These are phyloP conservation scores for Crenuchus spilurus DNA, from an alignment of 2,797 vertebrate genomes.

Conservation along the genomic window DNA sequence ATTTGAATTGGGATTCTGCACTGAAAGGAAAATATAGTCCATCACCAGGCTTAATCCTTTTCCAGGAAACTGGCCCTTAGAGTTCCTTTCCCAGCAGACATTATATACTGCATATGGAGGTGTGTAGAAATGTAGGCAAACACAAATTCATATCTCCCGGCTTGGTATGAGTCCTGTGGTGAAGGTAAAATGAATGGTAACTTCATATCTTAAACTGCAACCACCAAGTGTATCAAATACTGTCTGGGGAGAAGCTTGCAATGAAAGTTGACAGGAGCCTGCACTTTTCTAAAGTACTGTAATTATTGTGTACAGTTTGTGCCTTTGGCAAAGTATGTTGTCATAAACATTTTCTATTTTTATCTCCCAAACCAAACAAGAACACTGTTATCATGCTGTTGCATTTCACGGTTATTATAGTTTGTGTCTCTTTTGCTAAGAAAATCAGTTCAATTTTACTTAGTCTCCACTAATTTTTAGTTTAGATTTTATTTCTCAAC, in stretches of 20 bases:
- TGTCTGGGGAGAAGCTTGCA: neutral
- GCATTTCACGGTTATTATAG: neutral
- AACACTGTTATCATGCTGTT: neutral
- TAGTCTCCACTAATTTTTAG: too few relatives aligned
- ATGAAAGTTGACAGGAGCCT: neutral
- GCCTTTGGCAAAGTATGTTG: neutral
- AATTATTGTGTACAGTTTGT: conserved; percentile 2
- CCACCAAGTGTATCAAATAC: neutral
- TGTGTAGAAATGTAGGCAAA: neutral
- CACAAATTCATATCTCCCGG: neutral
- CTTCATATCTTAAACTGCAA: neutral
- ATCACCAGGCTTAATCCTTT: too few relatives aligned
- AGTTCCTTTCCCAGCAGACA: neutral
- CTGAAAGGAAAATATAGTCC: too few relatives aligned
- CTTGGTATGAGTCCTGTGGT: conserved; percentile 5
- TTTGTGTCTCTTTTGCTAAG: neutral
- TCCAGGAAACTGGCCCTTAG: too few relatives aligned
- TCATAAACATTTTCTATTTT: conserved; percentile 8
- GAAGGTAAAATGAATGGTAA: neutral
- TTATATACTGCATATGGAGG: neutral
- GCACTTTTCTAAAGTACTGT: conserved; percentile 1
- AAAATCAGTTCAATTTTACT: too few relatives aligned
- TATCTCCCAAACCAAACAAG: neutral
- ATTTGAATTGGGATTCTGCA: too few relatives aligned
- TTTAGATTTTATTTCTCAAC: too few relatives aligned